These are phyloP conservation scores for Machimus atricapillus DNA, from an alignment of 2,888 invertebrate genomes.

Conservation along the genomic window DNA sequence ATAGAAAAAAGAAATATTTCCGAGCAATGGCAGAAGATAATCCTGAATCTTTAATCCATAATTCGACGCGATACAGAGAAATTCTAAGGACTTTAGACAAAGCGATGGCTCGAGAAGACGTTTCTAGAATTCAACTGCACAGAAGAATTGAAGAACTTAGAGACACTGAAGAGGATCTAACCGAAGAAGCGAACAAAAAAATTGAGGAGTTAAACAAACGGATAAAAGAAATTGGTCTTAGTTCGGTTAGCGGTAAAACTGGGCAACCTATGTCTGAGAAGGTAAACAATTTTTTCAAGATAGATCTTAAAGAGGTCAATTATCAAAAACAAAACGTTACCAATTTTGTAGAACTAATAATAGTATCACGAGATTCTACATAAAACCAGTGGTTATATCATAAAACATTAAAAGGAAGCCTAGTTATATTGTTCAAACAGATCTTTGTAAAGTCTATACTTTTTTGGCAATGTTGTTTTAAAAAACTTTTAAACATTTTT, in stretches of 20 bases:
- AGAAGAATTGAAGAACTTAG: constrained; percentile 22
- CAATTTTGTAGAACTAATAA: too few relatives aligned
- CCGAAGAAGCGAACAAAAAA: constrained; percentile 25
- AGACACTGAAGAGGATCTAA: constrained; percentile 29
- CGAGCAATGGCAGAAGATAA: constrained; percentile 51
- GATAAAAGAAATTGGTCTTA: not conserved
- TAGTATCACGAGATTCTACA: too few relatives aligned
- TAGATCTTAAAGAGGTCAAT: not conserved
- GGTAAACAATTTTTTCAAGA: not conserved
- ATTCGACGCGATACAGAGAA: constrained; percentile 46
- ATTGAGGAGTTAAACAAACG: constrained; percentile 47
- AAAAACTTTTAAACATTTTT: not conserved
- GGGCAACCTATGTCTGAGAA: constrained; percentile 20
- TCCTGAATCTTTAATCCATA: constrained; percentile 38
- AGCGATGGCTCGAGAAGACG: constrained; percentile 34
- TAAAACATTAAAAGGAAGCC: too few relatives aligned
- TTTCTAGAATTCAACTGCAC: not conserved
- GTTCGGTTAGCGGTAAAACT: constrained; percentile 13
- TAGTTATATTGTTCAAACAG: too few relatives aligned
- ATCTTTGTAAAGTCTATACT: too few relatives aligned
- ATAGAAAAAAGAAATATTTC: constrained; percentile 50
- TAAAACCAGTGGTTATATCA: too few relatives aligned
- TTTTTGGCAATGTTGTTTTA: not conserved
- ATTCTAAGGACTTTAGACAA: constrained; percentile 49
- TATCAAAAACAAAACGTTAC: too few relatives aligned